Percentiles rank a stretch among this genome's conserved stretches.
phyloP scores from a whole-genome alignment of 1,140 invertebrate genomes.

The Rhynchophorus ferrugineus region DNA sequence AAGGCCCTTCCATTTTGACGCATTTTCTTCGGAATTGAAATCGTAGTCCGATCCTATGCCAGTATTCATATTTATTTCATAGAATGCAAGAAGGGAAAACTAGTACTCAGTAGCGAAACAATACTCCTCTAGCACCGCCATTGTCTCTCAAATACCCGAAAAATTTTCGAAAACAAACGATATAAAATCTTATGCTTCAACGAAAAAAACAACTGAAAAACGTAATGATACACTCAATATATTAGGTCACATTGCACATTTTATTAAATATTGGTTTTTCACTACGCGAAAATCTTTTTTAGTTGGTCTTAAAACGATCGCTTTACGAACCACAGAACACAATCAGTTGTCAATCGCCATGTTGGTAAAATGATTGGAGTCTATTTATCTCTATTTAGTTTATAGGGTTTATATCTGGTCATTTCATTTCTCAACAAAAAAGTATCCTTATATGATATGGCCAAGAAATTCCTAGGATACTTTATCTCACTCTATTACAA shows the following conservation, averaged over 20 bases:
- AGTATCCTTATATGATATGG: no score
- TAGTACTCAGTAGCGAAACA: slow-evolving; percentile 11
- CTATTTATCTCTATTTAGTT: background rate
- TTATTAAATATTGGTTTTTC: slow-evolving; percentile 2
- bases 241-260: slow-evolving; percentile 22
- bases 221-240: background rate
- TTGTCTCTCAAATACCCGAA: slow-evolving; percentile 15
- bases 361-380: slow-evolving; percentile 6
- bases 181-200: background rate
- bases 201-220: slow-evolving; percentile 17
- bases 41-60: slow-evolving; percentile 56
- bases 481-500: no score
- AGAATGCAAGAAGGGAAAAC: slow-evolving; percentile 3
- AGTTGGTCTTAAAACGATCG: slow-evolving; percentile 7
- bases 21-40: slow-evolving; percentile 81
- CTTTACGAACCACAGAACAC: slow-evolving; percentile 7
- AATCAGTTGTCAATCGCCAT: slow-evolving; percentile 19
- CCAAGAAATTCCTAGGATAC: no score
- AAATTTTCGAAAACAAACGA: slow-evolving; percentile 12
- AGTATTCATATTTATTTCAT: slow-evolving; percentile 26
- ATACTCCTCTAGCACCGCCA: slow-evolving; percentile 17
- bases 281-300: background rate
- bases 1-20: slow-evolving; percentile 80
- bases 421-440: slow-evolving; percentile 1
- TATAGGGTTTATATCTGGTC: background rate